These are phyloP conservation scores for Pyralis farinalis DNA, from an alignment of 2,888 invertebrate genomes.

Conservation along the genomic window DNA sequence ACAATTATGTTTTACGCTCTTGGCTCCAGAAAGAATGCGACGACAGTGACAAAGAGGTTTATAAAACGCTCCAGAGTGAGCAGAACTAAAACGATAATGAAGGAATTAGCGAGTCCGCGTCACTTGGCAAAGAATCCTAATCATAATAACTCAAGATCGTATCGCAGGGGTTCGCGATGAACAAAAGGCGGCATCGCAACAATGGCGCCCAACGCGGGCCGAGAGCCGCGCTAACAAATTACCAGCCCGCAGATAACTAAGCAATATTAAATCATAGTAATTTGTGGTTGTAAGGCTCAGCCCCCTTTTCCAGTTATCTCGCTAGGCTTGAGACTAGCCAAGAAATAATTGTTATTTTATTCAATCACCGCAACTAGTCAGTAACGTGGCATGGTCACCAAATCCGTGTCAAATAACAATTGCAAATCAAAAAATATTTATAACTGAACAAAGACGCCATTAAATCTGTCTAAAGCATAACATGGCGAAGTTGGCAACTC, in stretches of 20 bases:
- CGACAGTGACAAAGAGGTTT: conserved; percentile 31
- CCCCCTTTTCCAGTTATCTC: conserved; percentile 62
- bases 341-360: conserved; percentile 46
- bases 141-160: conserved; percentile 80
- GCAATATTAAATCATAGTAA: conserved; percentile 81
- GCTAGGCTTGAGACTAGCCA: conserved; percentile 33
- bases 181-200: conserved; percentile 75
- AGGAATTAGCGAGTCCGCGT: conserved; percentile 71
- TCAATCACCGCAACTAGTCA: too few relatives aligned
- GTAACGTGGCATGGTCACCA: too few relatives aligned
- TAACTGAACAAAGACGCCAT: conserved; percentile 36
- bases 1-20: conserved; percentile 7
- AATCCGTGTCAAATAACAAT: conserved; percentile 1
- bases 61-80: conserved; percentile 39
- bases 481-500: conserved; percentile 49
- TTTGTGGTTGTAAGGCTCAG: conserved; percentile 73
- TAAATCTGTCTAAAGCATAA: conserved; percentile 51
- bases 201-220: conserved; percentile 70
- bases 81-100: conserved; percentile 67
- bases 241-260: conserved; percentile 77
- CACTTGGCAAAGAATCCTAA: conserved; percentile 79
- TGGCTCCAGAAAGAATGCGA: conserved; percentile 11
- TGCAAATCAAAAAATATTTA: conserved; percentile 16
- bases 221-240: conserved; percentile 75
- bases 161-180: conserved; percentile 72